Conservation (phyloP, 2,113 vertebrate species). For the Plecotus auritus region DNA sequence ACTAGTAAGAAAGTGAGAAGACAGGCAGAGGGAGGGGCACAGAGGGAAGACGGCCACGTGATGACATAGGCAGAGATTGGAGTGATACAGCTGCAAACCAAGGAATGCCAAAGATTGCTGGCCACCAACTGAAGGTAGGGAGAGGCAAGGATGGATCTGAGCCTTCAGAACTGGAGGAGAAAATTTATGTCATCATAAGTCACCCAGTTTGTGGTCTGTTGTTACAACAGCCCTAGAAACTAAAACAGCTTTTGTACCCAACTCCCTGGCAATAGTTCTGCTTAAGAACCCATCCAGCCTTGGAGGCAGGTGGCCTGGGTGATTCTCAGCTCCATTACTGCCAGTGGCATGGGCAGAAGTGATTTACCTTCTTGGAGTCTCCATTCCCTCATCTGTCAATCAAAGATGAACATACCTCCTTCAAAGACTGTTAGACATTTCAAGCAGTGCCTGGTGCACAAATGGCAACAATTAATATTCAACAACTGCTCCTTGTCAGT, state of each 20-base stretch:
- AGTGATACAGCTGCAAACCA: rapidly evolving
- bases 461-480: neutral
- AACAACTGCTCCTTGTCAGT: neutral
- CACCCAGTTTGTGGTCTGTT: neutral
- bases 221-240: neutral
- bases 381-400: neutral
- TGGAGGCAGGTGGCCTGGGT: neutral
- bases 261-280: neutral
- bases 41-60: neutral
- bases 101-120: neutral
- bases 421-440: neutral
- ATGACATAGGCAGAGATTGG: neutral
- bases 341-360: rapidly evolving
- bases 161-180: neutral
- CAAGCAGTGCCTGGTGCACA: neutral
- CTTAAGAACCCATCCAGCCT: neutral
- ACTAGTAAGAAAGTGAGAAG: neutral
- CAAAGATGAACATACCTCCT: neutral
- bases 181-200: neutral
- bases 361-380: neutral
- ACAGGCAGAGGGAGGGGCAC: neutral
- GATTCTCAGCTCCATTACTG: neutral
- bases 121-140: neutral
- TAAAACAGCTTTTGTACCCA: neutral
- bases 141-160: neutral